Evolutionary conservation across 2,888 invertebrate species (phyloP).

Genomic region (Entomobrya multifasciata): DNA sequence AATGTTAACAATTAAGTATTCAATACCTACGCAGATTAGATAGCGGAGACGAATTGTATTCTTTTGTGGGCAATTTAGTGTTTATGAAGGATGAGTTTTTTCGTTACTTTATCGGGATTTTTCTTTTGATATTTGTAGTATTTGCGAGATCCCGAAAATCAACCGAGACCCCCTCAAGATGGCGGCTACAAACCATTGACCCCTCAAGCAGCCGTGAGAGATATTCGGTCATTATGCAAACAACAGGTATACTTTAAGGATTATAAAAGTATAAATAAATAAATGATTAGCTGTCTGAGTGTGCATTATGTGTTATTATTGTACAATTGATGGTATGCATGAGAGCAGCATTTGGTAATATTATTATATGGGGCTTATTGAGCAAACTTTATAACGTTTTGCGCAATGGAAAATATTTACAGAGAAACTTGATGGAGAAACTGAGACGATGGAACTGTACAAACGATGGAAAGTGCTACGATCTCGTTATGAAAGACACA

Average conservation of each 20-base stretch:
- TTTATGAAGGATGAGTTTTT: no score
- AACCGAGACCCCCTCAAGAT: slow-evolving; percentile 62
- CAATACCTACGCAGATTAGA: no score
- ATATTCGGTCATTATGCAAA: slow-evolving; percentile 55
- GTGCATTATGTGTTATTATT: no score
- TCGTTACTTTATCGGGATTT: no score
- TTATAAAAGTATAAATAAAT: no score
- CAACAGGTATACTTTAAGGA: slow-evolving; percentile 70
- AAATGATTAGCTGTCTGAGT: no score
- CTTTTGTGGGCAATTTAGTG: no score
- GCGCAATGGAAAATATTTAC: not conserved
- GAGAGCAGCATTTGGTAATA: not conserved
- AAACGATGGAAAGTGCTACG: slow-evolving; percentile 65
- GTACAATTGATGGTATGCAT: not conserved
- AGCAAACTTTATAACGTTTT: not conserved
- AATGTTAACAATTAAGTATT: no score
- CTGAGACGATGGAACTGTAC: slow-evolving; percentile 61
- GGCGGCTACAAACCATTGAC: slow-evolving; percentile 64
- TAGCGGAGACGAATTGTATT: no score
- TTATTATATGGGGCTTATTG: not conserved
- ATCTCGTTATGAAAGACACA: slow-evolving; percentile 40
- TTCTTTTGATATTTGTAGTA: slow-evolving; percentile 26
- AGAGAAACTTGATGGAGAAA: slow-evolving; percentile 68
- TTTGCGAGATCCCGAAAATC: slow-evolving; percentile 52
- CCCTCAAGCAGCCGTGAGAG: slow-evolving; percentile 48